These are phyloP conservation scores for Drosophila aldrichi DNA, from an alignment of 2,888 invertebrate genomes.

Conservation along the genomic window DNA sequence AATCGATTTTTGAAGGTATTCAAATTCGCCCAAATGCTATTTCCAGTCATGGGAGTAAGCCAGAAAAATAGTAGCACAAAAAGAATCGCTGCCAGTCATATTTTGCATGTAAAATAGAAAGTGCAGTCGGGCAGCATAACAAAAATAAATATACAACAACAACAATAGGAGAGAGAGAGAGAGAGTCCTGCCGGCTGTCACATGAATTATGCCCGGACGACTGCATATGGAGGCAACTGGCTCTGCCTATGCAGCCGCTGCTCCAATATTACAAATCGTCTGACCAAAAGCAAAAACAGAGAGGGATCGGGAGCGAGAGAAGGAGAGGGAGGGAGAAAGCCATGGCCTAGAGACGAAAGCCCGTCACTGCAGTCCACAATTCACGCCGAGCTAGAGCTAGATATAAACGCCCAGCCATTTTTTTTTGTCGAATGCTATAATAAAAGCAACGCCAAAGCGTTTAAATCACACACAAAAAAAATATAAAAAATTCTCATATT, in stretches of 20 bases:
- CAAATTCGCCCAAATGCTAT: conserved; percentile 8
- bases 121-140: conserved; percentile 46
- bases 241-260: background rate
- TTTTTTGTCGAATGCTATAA: background rate
- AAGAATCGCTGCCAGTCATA: conserved; percentile 41
- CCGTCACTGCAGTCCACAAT: conserved; percentile 72
- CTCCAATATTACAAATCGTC: conserved; percentile 57
- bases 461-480: conserved; percentile 70
- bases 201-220: conserved; percentile 69
- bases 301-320: background rate
- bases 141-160: conserved; percentile 11
- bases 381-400: conserved; percentile 39
- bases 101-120: conserved; percentile 71
- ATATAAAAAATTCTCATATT: conserved; percentile 58
- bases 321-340: background rate
- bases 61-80: background rate
- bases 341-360: conserved; percentile 34
- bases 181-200: conserved; percentile 52
- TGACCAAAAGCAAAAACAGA: conserved; percentile 7
- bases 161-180: too few relatives aligned
- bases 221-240: conserved; percentile 47
- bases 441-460: conserved; percentile 47
- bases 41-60: conserved; percentile 21
- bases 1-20: conserved; percentile 20
- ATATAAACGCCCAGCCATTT: background rate